Percentiles rank a stretch among this genome's conserved stretches.
Evolutionary conservation across 2,888 invertebrate genomes (phyloP).

Genomic region (Melolontha melolontha): DNA sequence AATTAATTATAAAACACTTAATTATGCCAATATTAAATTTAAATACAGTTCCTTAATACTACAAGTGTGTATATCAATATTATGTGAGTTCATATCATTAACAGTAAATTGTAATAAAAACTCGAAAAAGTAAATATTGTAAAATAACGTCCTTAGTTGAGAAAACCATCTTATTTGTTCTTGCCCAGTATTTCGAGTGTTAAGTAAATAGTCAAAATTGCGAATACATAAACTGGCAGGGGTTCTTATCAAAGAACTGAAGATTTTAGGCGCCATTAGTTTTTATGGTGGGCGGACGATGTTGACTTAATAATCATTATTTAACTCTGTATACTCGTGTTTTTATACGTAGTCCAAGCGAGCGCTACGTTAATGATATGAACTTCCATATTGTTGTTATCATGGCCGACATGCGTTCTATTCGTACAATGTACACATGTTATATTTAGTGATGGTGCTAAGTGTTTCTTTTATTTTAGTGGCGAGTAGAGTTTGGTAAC

Average conservation of each 20-base stretch:
- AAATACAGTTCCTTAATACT: too few species aligned
- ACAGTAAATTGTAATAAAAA: slow-evolving; percentile 15
- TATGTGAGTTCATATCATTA: neutral
- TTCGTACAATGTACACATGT: neutral
- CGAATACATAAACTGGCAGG: slow-evolving; percentile 19
- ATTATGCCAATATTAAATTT: too few species aligned
- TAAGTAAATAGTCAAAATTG: slow-evolving; percentile 29
- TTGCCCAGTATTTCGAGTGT: slow-evolving; percentile 22
- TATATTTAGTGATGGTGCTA: neutral
- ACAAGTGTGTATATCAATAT: too few species aligned
- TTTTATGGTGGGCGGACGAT: slow-evolving; percentile 31
- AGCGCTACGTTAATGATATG: too few species aligned
- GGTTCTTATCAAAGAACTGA: slow-evolving; percentile 21
- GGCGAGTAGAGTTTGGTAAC: too few species aligned
- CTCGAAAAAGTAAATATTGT: slow-evolving; percentile 16
- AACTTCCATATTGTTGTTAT: too few species aligned
- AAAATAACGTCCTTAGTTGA: slow-evolving; percentile 1
- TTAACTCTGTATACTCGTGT: slow-evolving; percentile 6
- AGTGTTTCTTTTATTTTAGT: neutral
- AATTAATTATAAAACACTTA: too few species aligned
- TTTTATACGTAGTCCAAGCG: neutral
- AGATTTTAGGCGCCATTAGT: slow-evolving; percentile 33
- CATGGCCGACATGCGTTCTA: too few species aligned
- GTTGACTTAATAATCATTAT: slow-evolving; percentile 30
- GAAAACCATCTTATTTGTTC: slow-evolving; percentile 18